These are phyloP conservation scores for Eudemis profundana DNA, from an alignment of 2,888 invertebrate genomes.

Conservation along the genomic window DNA sequence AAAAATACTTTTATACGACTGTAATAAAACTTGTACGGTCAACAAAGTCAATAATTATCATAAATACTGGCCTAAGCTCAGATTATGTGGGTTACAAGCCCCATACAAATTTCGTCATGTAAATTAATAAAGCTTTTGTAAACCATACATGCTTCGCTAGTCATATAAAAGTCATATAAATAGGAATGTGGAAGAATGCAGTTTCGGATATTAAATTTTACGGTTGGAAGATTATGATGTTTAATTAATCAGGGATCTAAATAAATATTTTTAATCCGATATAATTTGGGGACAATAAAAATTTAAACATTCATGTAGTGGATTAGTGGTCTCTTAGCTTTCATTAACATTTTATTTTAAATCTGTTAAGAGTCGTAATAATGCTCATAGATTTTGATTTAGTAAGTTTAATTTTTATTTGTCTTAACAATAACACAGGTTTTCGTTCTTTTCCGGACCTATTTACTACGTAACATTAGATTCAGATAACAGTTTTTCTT, in stretches of 20 bases:
- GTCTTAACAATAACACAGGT: too few species aligned
- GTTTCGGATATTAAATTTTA: conserved; percentile 29
- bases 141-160: conserved; percentile 23
- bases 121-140: conserved; percentile 33
- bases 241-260: conserved; percentile 21
- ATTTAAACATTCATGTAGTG: not conserved
- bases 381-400: not conserved
- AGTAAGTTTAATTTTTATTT: too few species aligned
- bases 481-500: too few species aligned
- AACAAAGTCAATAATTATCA: conserved; percentile 41
- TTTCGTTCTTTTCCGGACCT: too few species aligned
- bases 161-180: conserved; percentile 34
- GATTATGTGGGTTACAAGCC: conserved; percentile 30
- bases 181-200: conserved; percentile 37
- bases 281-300: not conserved
- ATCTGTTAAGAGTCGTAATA: too few species aligned
- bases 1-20: conserved; percentile 23
- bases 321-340: not conserved
- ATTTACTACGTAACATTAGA: too few species aligned
- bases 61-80: conserved; percentile 38
- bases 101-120: conserved; percentile 30
- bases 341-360: not conserved
- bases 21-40: conserved; percentile 35
- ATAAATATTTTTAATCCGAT: conserved; percentile 8
- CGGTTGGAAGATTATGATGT: conserved; percentile 10